Base-by-base conservation (phyloP, 2,888 invertebrate genomes). In the Luffia ferchaultella region DNA sequence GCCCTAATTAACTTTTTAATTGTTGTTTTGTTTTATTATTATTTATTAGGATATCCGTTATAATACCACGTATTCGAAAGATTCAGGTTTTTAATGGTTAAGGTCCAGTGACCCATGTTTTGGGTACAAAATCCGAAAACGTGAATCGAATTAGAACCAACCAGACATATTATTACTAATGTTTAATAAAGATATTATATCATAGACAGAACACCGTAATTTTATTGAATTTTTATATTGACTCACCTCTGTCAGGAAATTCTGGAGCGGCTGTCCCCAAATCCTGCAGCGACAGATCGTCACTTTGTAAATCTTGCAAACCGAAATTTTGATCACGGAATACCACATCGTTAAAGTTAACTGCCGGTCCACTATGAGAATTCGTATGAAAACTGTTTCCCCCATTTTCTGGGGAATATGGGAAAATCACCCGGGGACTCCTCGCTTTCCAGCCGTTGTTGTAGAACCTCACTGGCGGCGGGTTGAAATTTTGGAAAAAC, bases 191-290 rank as follows among this genome's bases (percentile, higher is more conserved):
- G n/a, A n/a, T n/a, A n/a, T n/a, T n/a, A n/a, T n/a, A n/a, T n/a
- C n/a, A n/a, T n/a, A n/a, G n/a, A n/a, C n/a, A n/a, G n/a, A n/a
- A n/a, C n/a, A n/a, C n/a, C n/a, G n/a, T n/a, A n/a, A n/a, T n/a
- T n/a, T n/a, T n/a, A n/a, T n/a, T n/a, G n/a, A n/a, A n/a, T n/a
- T n/a, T n/a, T n/a, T n/a, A n/a, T n/a, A n/a, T n/a, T n/a, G n/a
- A 75, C 88, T 83, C 73, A 90, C 90, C 90, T 85, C 89, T 85
- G 61, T 90, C 90, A 56, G 88, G 83, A 59, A 86, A 86, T 51
- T 82, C 76, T 41, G 73, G 76, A 1, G 74, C 73, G 7, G 83
- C 86, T 12, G 85, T 78, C 7, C 75, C 84, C 50, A 88, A 73
- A 61, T 91, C 90, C 75, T 91, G 91, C 44, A 90, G 67, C 54